Percentiles rank a stretch among this genome's conserved stretches.
phyloP scores from a whole-genome alignment of 2,888 invertebrate genomes.

The Embidobia sp. region DNA sequence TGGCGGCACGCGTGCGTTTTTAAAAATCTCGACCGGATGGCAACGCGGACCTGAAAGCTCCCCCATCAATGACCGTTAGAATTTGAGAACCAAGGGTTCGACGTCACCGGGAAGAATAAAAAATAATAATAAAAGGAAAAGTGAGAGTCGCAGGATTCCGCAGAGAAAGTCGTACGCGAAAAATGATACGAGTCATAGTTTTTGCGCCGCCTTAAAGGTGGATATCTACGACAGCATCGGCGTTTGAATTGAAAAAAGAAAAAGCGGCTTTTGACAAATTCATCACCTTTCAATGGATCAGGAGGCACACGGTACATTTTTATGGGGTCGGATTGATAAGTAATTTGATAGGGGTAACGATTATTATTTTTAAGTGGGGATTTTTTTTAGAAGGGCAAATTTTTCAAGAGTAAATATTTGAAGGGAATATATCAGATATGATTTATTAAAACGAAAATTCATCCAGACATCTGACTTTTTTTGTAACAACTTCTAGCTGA shows the following conservation, averaged over 20 bases:
- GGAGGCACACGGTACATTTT: neutral
- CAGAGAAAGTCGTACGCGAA: conserved; percentile 59
- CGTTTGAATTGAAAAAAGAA: conserved; percentile 12
- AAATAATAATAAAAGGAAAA: conserved; percentile 10
- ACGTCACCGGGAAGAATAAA: conserved; percentile 5
- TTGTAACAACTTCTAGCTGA: too few relatives aligned
- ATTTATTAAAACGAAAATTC: too few relatives aligned
- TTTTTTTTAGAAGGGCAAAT: neutral
- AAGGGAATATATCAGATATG: too few relatives aligned
- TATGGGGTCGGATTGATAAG: conserved; percentile 20
- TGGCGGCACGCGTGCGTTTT: conserved; percentile 52
- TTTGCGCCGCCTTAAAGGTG: conserved; percentile 41
- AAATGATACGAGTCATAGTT: conserved; percentile 56
- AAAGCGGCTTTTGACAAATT: conserved; percentile 34
- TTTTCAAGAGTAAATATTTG: neutral
- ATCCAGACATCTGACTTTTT: too few relatives aligned
- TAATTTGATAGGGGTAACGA: conserved; percentile 42
- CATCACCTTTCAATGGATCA: conserved; percentile 31
- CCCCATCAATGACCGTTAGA: conserved; percentile 50
- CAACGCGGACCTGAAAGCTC: conserved; percentile 19
- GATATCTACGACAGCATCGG: conserved; percentile 24
- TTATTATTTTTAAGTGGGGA: neutral
- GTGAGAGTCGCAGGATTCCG: conserved; percentile 26
- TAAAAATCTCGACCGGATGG: conserved; percentile 57
- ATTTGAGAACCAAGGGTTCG: conserved; percentile 42